Base-by-base conservation (phyloP, 2,888 invertebrate genomes). In the Drosophila bunnanda region DNA sequence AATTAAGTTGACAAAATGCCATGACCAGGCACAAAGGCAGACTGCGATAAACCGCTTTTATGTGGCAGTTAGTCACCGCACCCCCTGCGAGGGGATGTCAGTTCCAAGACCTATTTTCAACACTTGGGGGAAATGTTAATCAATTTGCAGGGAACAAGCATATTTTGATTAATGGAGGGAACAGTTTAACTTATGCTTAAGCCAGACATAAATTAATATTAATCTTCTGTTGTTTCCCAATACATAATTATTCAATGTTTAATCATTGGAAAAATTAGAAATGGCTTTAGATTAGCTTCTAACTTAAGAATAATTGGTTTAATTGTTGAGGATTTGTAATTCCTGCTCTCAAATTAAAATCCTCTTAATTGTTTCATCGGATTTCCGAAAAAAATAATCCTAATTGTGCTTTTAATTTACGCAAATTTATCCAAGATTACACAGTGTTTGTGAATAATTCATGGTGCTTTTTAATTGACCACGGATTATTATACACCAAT, bases 1-100 rank as follows among this genome's bases (percentile, higher is more conserved):
- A 59, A 70, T 71, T 71, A 36, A 69, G 60, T 60, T 69, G 69
- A 69, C 70, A 70, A 70, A 70, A 54, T 61, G 70, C 53, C 70
- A 72, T 72, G 61, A 70, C 72, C 53, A 46, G 72, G 72, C 72
- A 61, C 38, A 72, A 61, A 58, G 48, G 62, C 46, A 25, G 39
- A 39, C 22, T 50, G 36, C 44, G 48, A 61, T 71, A 48, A 70
- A 46, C 67, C 55, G 68, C 67, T 67, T 67, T 62, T 22, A 56
- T 48, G 64, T 50, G 64, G 34, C 55, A 67, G 54, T 66, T 66
- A 48, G 54, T 67, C 66, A 62, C 28, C 36, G 17, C 15, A 44
- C 15, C n/a, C 10, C 8, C 43, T 25, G 1, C 15, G 15, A n/a
- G 17, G 5, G 39, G 38, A 43, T 43, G 41, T 30, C 65, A 38